These are phyloP conservation scores for Ataeniobius toweri DNA, from an alignment of 2,797 vertebrate genomes.

Conservation along the genomic window DNA sequence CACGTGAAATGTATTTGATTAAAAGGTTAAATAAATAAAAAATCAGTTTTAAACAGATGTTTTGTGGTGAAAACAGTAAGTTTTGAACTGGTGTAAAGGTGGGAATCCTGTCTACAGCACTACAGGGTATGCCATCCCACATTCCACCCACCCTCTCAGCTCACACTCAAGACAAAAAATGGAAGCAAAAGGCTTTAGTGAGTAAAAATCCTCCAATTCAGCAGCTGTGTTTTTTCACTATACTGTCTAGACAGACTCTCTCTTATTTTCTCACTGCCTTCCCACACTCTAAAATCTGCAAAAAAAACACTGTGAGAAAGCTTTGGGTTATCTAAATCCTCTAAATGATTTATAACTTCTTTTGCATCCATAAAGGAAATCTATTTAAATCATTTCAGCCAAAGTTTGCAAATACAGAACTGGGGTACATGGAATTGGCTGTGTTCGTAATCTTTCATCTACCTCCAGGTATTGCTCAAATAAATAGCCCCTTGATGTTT, in stretches of 20 bases:
- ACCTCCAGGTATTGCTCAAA: constrained; percentile 17
- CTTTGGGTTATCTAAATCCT: constrained; percentile 18
- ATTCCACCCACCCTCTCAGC: background rate
- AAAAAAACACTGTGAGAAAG: constrained; percentile 22
- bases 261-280: constrained; percentile 40
- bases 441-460: constrained; percentile 13
- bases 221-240: constrained; percentile 45
- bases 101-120: background rate
- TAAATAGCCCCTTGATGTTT: constrained; percentile 4
- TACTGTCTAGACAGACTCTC: constrained; percentile 55
- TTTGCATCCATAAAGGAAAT: constrained; percentile 33
- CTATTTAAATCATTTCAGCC: constrained; percentile 21
- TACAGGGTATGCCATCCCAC: background rate
- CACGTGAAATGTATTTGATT: background rate
- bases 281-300: constrained; percentile 36
- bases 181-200: constrained; percentile 53
- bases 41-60: background rate
- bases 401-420: constrained; percentile 32
- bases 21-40: background rate
- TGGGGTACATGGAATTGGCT: constrained; percentile 18
- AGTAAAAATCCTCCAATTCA: constrained; percentile 50
- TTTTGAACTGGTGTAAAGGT: background rate
- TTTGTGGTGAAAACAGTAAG: background rate
- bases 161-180: constrained; percentile 37
- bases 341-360: constrained; percentile 18